A percentile compares a stretch with the other conserved stretches of the same genome.
phyloP scores from a whole-genome alignment of 1,140 invertebrate species.

The Rhopalosiphum maidis region DNA sequence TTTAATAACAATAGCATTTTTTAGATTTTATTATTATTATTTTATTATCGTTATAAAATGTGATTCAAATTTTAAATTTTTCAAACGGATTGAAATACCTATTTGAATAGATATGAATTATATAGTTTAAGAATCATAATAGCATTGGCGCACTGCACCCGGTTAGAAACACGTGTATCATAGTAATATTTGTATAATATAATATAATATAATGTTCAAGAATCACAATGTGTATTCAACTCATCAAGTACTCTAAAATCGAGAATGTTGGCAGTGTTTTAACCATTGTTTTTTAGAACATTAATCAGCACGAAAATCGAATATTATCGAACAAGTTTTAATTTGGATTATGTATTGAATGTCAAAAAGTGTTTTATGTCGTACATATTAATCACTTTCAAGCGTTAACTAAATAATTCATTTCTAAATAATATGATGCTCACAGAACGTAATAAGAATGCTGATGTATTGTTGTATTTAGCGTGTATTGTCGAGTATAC shows the following conservation, averaged over 20 bases:
- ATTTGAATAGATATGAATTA: background rate
- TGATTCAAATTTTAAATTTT: background rate
- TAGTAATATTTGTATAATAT: constrained; percentile 25
- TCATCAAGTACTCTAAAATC: constrained; percentile 42
- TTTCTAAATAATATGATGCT: background rate
- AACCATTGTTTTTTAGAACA: constrained; percentile 37
- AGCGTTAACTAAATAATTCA: constrained; percentile 50
- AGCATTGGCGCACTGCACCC: background rate
- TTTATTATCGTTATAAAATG: background rate
- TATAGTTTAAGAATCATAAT: background rate
- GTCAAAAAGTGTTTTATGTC: constrained; percentile 7
- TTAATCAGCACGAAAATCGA: constrained; percentile 51
- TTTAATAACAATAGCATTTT: background rate
- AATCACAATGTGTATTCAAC: constrained; percentile 35
- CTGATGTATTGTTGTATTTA: background rate
- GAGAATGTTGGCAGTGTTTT: constrained; percentile 52
- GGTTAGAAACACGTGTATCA: constrained; percentile 22
- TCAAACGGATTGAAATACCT: background rate
- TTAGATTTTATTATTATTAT: background rate
- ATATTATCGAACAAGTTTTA: constrained; percentile 55
- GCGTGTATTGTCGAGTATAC: background rate
- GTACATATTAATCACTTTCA: constrained; percentile 20
- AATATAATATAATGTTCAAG: background rate
- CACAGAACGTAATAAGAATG: background rate
- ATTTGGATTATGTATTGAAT: constrained; percentile 50